Evolutionary conservation across 1,140 invertebrate genomes (phyloP).

Genomic region (Bombus breviceps): DNA sequence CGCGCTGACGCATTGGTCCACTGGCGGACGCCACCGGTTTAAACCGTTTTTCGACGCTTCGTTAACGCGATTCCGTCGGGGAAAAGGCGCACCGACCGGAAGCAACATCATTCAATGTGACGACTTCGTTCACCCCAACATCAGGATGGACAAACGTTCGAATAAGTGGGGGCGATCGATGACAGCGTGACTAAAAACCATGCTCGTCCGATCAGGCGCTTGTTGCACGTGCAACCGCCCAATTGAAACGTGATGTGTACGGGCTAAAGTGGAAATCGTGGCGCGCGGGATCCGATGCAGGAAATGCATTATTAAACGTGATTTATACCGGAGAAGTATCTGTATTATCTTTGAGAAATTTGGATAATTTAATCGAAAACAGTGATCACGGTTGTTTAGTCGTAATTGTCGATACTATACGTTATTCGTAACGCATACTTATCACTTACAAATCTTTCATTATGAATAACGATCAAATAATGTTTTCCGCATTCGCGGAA

Average conservation of each 20-base stretch:
- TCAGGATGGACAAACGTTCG: slow-evolving; percentile 15
- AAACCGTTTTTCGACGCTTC: slow-evolving; percentile 38
- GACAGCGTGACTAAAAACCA: neutral
- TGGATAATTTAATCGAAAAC: neutral
- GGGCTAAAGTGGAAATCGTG: neutral
- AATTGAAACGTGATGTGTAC: neutral
- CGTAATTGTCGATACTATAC: neutral
- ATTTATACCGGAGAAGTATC: neutral
- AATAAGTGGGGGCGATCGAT: slow-evolving; percentile 11
- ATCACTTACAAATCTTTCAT: neutral
- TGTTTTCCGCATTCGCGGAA: neutral
- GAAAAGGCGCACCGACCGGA: slow-evolving; percentile 32
- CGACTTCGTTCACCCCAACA: neutral
- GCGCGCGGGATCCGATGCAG: neutral
- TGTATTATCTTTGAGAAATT: neutral
- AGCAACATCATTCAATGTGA: slow-evolving; percentile 22
- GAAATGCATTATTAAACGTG: neutral
- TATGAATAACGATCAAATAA: neutral
- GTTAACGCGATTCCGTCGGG: slow-evolving; percentile 33
- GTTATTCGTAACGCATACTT: neutral
- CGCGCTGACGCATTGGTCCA: slow-evolving; percentile 20
- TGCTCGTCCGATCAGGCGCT: neutral
- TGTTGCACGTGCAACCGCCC: neutral
- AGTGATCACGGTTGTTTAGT: neutral
- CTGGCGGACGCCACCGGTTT: slow-evolving; percentile 7